Conservation (phyloP, 2,888 invertebrate genomes). For the Drosophila mercatorum region DNA sequence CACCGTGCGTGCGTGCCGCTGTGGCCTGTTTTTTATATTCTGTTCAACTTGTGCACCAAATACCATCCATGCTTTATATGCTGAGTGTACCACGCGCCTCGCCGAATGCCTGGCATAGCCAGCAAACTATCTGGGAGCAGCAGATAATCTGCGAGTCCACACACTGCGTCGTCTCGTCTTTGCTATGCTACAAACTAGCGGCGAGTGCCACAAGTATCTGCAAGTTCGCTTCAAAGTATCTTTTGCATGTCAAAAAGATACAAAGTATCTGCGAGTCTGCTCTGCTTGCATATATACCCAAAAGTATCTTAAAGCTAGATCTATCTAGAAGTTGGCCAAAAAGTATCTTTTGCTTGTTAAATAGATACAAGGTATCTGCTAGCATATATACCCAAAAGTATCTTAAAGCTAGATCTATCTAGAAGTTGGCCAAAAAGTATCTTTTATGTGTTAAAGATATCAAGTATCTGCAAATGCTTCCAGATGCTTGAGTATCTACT, state of each 20-base stretch:
- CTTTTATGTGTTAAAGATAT: neutral
- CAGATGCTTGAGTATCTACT: neutral
- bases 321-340: neutral
- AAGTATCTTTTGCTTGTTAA: neutral
- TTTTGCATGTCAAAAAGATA: too few relatives aligned
- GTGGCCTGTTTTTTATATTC: constrained; percentile 29
- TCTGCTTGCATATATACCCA: neutral
- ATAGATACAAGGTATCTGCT: neutral
- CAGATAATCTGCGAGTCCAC: neutral
- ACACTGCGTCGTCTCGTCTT: neutral
- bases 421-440: neutral
- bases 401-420: neutral
- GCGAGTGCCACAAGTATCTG: too few relatives aligned
- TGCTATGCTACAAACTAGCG: neutral
- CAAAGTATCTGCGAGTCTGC: too few relatives aligned
- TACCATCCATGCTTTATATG: constrained; percentile 54
- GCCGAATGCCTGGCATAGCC: constrained; percentile 1
- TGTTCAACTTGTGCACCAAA: constrained; percentile 66
- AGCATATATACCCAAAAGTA: neutral
- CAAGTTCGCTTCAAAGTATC: neutral
- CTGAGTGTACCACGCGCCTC: constrained; percentile 14
- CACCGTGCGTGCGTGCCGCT: constrained; percentile 43
- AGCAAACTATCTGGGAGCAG: neutral
- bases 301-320: neutral
- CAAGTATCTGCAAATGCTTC: neutral